These are phyloP conservation scores for Apodemus agrarius DNA, from an alignment of 2,797 vertebrate species.

Conservation along the genomic window DNA sequence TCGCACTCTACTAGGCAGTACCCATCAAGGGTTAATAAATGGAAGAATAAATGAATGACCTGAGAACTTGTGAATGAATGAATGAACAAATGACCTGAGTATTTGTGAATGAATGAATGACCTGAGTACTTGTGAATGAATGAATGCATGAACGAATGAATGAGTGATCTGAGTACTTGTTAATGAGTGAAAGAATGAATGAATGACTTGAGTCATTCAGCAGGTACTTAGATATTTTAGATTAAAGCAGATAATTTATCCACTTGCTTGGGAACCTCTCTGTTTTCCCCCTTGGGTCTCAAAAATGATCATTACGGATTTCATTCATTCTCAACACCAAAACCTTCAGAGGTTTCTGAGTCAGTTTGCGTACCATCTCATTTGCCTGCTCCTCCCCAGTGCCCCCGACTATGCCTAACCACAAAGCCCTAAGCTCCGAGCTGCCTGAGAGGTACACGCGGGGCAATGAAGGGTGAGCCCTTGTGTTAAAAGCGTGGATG, in stretches of 20 bases:
- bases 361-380: neutral
- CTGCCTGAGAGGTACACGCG: neutral
- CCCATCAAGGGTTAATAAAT: neutral
- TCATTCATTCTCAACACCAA: neutral
- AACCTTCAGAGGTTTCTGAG: neutral
- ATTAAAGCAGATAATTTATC: neutral
- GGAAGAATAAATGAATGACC: neutral
- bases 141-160: neutral
- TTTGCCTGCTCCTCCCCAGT: neutral
- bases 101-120: too few species aligned
- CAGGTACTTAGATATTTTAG: neutral
- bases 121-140: neutral
- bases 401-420: neutral
- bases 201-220: neutral
- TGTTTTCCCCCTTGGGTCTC: neutral
- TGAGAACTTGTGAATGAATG: neutral
- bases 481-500: neutral
- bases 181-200: neutral
- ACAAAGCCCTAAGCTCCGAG: neutral
- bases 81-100: neutral
- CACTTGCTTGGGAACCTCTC: neutral
- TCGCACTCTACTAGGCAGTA: neutral
- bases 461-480: neutral
- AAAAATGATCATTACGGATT: neutral
- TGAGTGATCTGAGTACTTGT: neutral